Evolutionary conservation across 30 jellyfish, hydroid and myxozoan species (phyloP).

Genomic region (Catostylus mosaicus): DNA sequence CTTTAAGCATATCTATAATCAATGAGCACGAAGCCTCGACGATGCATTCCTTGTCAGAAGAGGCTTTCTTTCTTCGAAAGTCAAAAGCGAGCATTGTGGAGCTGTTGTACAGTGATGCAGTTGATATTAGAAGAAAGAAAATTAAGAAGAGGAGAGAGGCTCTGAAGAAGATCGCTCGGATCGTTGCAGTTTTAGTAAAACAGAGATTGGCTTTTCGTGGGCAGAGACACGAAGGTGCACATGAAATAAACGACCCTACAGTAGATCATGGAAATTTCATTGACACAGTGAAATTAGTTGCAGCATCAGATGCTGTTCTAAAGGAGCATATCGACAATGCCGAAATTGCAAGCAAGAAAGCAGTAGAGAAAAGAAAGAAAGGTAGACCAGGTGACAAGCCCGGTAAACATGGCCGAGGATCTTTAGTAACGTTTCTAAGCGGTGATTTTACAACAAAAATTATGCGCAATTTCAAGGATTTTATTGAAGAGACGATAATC

Average conservation of each 20-base stretch:
- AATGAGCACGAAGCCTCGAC: neutral
- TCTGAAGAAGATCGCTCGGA: neutral
- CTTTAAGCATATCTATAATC: neutral
- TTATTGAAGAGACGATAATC: neutral
- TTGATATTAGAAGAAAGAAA: neutral
- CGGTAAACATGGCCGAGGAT: neutral
- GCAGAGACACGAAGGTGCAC: neutral
- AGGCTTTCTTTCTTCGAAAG: neutral
- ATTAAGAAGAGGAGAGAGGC: neutral
- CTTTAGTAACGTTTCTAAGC: neutral
- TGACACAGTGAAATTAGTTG: neutral
- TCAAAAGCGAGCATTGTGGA: neutral
- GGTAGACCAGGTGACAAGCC: neutral
- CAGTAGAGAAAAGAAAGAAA: neutral
- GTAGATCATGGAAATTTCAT: neutral
- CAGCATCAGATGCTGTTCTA: neutral
- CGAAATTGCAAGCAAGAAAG: neutral
- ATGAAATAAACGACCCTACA: neutral
- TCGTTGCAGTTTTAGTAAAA: neutral
- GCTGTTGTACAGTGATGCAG: neutral
- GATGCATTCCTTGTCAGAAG: neutral
- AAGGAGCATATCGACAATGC: neutral
- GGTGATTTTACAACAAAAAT: neutral
- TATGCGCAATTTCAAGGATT: too few species aligned
- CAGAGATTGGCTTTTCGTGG: neutral